Base-by-base conservation (phyloP, 2,888 invertebrate species). In the Platerodrilus igneus region DNA sequence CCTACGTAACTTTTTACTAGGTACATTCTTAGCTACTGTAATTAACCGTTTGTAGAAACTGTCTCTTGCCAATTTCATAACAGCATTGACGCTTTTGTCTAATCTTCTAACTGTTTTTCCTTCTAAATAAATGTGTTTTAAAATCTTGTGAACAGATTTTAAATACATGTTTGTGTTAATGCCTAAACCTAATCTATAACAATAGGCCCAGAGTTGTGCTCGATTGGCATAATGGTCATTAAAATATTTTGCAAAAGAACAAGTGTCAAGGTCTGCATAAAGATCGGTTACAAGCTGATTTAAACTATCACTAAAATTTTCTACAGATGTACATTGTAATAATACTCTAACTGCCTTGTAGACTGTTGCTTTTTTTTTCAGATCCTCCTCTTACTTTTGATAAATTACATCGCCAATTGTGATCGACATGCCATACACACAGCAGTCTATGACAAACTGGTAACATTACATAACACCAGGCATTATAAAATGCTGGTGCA, bases 21-120 rank as follows among this genome's bases (percentile, higher is more conserved):
- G n/a, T n/a, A n/a, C n/a, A n/a, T n/a, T n/a, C n/a, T n/a, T 45
- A 37, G 33, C 11, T 5, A 45, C n/a, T 3, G 27, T 36, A 30
- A 41, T 41, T n/a, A 41, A 3, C 15, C 37, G 25, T 28, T 41
- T 32, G 34, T 34, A 45, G 4, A 37, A 11, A 16, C 26, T 36
- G 18, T 44, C 39, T 9, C 40, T n/a, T n/a, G 31, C 36, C 3
- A 39, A n/a, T 38, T 35, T 39, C 18, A 40, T 29, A 4, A 44
- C 26, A 21, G 35, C 36, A 40, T 40, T 25, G n/a, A n/a, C n/a
- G n/a, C n/a, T n/a, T 9, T 41, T 32, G 18, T 22, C 37, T 37
- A 37, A 29, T 15, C 40, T 33, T 17, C 28, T 28, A n/a, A n/a
- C n/a, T 21, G 29, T 19, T 14, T n/a, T 20, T 8, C 31, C 31